phyloP scores from a whole-genome alignment of 2,797 vertebrate species.

The Chelidonichthys spinosus region DNA sequence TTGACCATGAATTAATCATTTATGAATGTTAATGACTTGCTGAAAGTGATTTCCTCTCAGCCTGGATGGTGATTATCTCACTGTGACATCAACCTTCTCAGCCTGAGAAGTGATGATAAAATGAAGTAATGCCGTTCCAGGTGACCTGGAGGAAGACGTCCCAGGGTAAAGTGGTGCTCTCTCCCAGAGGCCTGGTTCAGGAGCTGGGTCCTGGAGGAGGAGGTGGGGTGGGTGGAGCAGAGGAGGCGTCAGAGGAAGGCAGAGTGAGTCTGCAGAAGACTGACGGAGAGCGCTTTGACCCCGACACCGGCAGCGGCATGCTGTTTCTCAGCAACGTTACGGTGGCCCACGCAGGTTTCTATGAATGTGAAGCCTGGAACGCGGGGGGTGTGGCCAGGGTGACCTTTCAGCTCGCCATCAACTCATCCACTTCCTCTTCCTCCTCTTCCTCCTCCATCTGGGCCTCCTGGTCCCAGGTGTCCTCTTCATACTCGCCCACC shows the following conservation, averaged over 20 bases:
- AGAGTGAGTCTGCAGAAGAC: constrained; percentile 71
- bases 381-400: constrained; percentile 88
- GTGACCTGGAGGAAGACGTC: constrained; percentile 91
- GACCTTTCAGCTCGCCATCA: constrained; percentile 90
- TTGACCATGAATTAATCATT: too few relatives aligned
- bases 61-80: neutral
- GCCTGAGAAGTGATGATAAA: neutral
- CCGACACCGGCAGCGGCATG: constrained; percentile 91
- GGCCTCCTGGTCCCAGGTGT: constrained; percentile 81
- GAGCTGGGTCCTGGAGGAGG: constrained; percentile 73
- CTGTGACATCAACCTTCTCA: neutral
- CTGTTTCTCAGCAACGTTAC: constrained; percentile 92
- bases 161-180: constrained; percentile 80
- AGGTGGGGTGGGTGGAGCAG: constrained; percentile 35
- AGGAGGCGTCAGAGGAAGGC: constrained; percentile 56
- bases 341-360: constrained; percentile 89
- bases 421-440: constrained; percentile 85
- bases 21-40: neutral
- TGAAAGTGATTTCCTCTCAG: constrained; percentile 3
- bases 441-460: constrained; percentile 87
- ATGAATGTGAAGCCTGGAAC: constrained; percentile 93
- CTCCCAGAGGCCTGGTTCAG: constrained; percentile 81
- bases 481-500: constrained; percentile 56
- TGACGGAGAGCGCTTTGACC: constrained; percentile 81
- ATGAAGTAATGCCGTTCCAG: constrained; percentile 46